Base-by-base conservation (phyloP, 37 sponge, comb jelly and placozoan species). In the Ephydatia muelleri region DNA sequence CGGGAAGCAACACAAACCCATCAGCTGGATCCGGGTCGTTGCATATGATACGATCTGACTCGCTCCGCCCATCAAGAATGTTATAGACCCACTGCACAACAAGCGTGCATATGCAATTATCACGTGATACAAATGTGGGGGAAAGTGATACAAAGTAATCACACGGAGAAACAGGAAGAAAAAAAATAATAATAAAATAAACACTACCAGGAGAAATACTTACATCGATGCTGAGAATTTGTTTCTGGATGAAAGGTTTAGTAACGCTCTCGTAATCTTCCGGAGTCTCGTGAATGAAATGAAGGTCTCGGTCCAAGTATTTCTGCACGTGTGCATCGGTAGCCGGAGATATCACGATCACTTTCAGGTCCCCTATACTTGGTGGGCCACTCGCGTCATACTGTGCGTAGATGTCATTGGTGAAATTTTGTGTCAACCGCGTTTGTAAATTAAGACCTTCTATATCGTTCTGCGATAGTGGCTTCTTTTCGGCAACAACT, bases 371-470 rank as follows among this genome's bases (percentile, higher is more conserved):
- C 3, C 90, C 90, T 27, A 86, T 38, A 73, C 82, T 47, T 21
- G 82, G 65, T 14, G 73, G 65, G 27, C 76, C 32, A 0, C 76
- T 32, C 16, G 81, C 83, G 26, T 75, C 43, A 67, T 92, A 93
- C 82, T 97, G 91, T n/a, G 83, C 73, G 74, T 92, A 98, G 43
- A 98, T 91, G 78, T 98, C 97, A 72, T 98, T 98, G 16, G 92
- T 77, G 75, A 97, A 84, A 32, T 14, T 30, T n/a, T 75, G 49
- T 11, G 57, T 57, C 19, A 57, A 21, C 57, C 16, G 57, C 1
- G 57, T 57, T 57, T 57, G 57, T 57, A 37, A 65, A 82, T 69
- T 4, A 82, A 49, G 6, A 23, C n/a, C 0, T 22, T 72, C n/a
- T 1, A 95, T 11, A 11, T 35, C 31, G 19, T 83, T 66, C n/a